phyloP scores from a whole-genome alignment of 2,888 invertebrate genomes.

The Macrophya annulata region DNA sequence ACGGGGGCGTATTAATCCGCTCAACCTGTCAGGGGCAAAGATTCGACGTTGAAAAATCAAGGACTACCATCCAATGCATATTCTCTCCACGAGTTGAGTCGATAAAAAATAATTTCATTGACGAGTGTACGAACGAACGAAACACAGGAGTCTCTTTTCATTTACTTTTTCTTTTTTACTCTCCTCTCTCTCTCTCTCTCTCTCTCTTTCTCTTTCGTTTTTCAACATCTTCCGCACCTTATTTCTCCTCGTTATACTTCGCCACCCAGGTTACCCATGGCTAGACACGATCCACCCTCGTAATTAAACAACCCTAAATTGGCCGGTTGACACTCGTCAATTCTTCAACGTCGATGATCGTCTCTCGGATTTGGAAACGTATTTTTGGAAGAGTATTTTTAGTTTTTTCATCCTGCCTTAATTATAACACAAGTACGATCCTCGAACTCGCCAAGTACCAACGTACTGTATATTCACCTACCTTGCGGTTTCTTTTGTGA shows the following conservation, averaged over 20 bases:
- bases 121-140: not conserved
- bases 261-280: not conserved
- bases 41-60: conserved; percentile 45
- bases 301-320: conserved; percentile 40
- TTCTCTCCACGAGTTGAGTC: not conserved
- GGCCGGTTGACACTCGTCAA: conserved; percentile 37
- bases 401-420: not conserved
- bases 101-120: conserved; percentile 34
- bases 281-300: conserved; percentile 9
- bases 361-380: not conserved
- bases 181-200: not conserved
- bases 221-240: conserved; percentile 1
- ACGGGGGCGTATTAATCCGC: conserved; percentile 61
- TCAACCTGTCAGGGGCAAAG: conserved; percentile 49
- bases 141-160: not conserved
- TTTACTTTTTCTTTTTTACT: not conserved
- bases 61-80: conserved; percentile 8
- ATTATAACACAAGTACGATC: conserved; percentile 16
- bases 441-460: not conserved
- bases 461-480: not conserved
- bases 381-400: not conserved
- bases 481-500: not conserved
- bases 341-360: conserved; percentile 7
- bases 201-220: not conserved
- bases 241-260: conserved; percentile 10